Conservation (phyloP, 2,113 vertebrate species). For the Embiotoca jacksoni region DNA sequence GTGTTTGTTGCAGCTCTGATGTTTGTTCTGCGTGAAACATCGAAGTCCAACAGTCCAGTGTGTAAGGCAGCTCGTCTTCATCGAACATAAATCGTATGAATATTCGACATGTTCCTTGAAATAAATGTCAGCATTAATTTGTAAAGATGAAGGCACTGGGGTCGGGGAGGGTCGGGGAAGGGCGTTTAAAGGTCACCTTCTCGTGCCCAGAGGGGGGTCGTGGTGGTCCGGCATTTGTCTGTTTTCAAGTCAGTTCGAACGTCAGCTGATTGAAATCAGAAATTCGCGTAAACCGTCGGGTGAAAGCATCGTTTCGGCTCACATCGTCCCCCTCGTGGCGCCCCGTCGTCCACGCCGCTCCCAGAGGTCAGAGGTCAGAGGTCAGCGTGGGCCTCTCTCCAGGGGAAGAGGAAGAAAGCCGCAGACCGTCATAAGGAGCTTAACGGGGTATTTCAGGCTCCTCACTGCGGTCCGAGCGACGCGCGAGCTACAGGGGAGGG, state of each 20-base stretch:
- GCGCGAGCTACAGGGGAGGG: not conserved
- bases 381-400: not conserved
- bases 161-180: too few species aligned
- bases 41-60: not conserved
- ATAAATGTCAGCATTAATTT: not conserved
- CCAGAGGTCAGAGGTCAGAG: not conserved
- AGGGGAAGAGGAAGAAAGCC: not conserved
- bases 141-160: constrained; percentile 2
- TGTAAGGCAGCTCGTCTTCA: constrained; percentile 9
- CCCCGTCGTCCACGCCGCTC: not conserved
- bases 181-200: not conserved
- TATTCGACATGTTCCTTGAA: not conserved
- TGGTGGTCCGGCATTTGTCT: too few species aligned
- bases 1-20: not conserved
- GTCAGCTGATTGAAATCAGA: too few species aligned
- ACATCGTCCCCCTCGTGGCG: too few species aligned
- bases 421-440: constrained; percentile 60
- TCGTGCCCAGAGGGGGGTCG: too few species aligned
- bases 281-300: too few species aligned
- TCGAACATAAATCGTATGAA: not conserved
- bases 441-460: constrained; percentile 58
- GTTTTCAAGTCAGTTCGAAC: too few species aligned
- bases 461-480: constrained; percentile 20
- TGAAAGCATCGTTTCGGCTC: too few species aligned
- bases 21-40: too few species aligned